Percentiles rank a stretch among this genome's conserved stretches.
phyloP scores from a whole-genome alignment of 2,113 vertebrate genomes.

The Sander lucioperca region DNA sequence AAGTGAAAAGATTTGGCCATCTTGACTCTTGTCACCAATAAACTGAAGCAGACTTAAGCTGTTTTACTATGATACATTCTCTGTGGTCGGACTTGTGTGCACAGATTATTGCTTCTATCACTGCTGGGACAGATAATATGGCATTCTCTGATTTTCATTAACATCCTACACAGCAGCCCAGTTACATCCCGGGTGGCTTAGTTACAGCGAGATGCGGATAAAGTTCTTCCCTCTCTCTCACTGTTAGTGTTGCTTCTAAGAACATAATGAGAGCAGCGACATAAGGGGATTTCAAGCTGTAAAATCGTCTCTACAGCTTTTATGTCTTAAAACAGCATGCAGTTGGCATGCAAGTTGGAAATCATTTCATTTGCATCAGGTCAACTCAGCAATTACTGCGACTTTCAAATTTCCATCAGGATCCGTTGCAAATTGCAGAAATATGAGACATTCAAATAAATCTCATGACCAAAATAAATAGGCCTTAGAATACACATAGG shows the following conservation, averaged over 20 bases:
- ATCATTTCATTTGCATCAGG: conserved; percentile 47
- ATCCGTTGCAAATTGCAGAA: conserved; percentile 19
- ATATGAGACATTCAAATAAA: conserved; percentile 52
- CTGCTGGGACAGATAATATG: conserved; percentile 74
- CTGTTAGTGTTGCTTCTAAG: conserved; percentile 51
- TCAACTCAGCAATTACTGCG: conserved; percentile 20
- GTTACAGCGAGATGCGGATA: conserved; percentile 66
- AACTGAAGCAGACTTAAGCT: conserved; percentile 65
- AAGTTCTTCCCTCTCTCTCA: conserved; percentile 48
- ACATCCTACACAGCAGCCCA: conserved; percentile 66
- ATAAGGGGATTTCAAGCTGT: conserved; percentile 64
- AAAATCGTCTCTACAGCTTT: conserved; percentile 42
- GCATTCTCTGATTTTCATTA: conserved; percentile 72
- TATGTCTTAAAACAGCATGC: conserved; percentile 50
- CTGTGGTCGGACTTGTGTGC: conserved; percentile 57
- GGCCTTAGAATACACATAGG: conserved; percentile 45
- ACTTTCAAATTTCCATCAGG: conserved; percentile 37
- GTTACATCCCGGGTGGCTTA: conserved; percentile 66
- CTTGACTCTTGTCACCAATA: conserved; percentile 63
- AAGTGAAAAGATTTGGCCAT: conserved; percentile 41
- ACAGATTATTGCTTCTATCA: conserved; percentile 74
- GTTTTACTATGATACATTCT: conserved; percentile 60
- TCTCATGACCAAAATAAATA: conserved; percentile 63
- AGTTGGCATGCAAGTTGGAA: conserved; percentile 16
- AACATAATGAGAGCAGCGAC: conserved; percentile 52